Conservation (phyloP, 2,113 vertebrate species). For the Tinamus guttatus region DNA sequence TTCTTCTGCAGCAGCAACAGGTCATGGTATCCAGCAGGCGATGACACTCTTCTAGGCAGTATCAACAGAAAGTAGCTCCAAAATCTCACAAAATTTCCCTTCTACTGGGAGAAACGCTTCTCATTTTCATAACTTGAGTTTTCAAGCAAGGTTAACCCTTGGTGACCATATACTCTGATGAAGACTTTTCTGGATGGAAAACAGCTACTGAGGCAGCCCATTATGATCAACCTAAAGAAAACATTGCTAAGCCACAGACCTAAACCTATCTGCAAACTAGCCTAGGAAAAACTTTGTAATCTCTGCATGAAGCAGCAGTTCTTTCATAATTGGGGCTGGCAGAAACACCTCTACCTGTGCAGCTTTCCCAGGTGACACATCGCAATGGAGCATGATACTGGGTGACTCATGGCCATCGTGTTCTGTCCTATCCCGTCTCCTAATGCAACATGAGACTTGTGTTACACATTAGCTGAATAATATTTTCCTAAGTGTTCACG, state of each 20-base stretch:
- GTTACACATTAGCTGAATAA: conserved; percentile 20
- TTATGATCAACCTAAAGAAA: neutral
- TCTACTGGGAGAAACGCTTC: neutral
- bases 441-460: neutral
- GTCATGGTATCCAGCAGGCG: neutral
- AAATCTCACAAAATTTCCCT: neutral
- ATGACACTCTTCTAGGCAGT: neutral
- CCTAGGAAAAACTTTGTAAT: conserved; percentile 58
- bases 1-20: neutral
- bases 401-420: conserved; percentile 37
- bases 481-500: conserved; percentile 47
- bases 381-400: conserved; percentile 48
- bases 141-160: neutral
- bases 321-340: conserved; percentile 22
- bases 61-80: neutral
- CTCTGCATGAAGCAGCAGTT: neutral
- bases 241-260: conserved; percentile 1
- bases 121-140: neutral
- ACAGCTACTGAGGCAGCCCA: neutral
- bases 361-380: conserved; percentile 59
- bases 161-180: neutral
- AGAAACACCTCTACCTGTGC: conserved; percentile 41
- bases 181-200: conserved; percentile 23
- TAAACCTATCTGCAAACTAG: conserved; percentile 7
- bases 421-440: conserved; percentile 61